Evolutionary conservation across 2,797 vertebrate species (phyloP), one percentile per base, ranked within the genome.

Genomic region (Arvicola amphibius): DNA sequence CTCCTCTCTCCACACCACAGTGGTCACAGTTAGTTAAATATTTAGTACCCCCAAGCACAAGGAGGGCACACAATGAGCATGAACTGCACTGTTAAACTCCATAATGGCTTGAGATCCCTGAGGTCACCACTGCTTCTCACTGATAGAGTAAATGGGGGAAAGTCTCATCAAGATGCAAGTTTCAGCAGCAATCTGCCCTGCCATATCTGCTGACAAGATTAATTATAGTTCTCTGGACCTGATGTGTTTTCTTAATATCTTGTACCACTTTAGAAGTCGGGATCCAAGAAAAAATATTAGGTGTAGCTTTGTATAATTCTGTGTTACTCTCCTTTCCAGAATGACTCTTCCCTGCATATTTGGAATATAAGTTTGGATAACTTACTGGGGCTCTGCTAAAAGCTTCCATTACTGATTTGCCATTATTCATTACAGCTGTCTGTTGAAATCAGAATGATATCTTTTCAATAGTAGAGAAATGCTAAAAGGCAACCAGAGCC

Each of bases 191-290:
- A 91, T 96, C 94, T 98, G 71, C 77, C 73, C 56, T 93, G 91
- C 51, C 51, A 78, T 90, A 74, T 96, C 83, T 13, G 0, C 91
- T 98, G 97, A 98, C 96, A 98, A 98, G 97, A 98, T 98, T 98
- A 98, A 98, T 98, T 98, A 97, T 94, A 98, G 96, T 98, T 98
- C 97, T 98, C 96, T 98, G 96, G 98, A 98, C 96, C 92, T 95
- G 87, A 95, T 97, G 69, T 97, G 88, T 98, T 98, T 98, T 97
- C 96, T 98, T 98, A 98, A 97, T 98, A 97, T 96, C 67, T 91
- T 94, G 43, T 65, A 94, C 96, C 76, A 69, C 89, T 98, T 97
- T 96, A 94, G 94, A 94, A 97, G 95, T 90, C 77, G 88, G 93
- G 40, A 91, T 84, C 97, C 87, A 97, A 94, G 88, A 46, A 98